These are phyloP conservation scores for Parnassius apollo DNA, from an alignment of 2,888 invertebrate species.

Conservation along the genomic window DNA sequence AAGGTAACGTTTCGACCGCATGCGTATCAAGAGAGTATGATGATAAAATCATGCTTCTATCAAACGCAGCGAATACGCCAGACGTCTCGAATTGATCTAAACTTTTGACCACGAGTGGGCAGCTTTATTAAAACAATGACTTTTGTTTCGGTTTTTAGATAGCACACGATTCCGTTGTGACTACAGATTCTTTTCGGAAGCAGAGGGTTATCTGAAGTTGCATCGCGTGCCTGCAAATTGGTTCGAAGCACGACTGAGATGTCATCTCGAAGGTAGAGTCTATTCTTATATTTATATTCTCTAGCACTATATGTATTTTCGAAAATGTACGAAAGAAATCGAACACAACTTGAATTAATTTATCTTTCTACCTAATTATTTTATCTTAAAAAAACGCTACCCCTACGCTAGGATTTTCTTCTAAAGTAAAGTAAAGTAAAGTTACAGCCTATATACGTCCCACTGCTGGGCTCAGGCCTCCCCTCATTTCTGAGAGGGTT, in stretches of 20 bases:
- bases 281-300: not conserved
- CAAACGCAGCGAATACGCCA: not conserved
- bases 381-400: no score
- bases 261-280: slow-evolving; percentile 44
- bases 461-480: no score
- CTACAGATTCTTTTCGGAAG: slow-evolving; percentile 35
- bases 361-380: no score
- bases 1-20: no score
- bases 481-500: no score
- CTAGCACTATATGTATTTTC: no score
- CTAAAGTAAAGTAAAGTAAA: no score
- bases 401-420: no score
- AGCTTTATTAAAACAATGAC: not conserved
- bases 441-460: no score
- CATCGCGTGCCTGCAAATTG: slow-evolving; percentile 43
- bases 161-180: slow-evolving; percentile 39
- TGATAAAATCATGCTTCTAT: not conserved
- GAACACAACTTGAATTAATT: no score
- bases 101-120: not conserved
- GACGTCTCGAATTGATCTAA: not conserved
- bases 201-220: slow-evolving; percentile 43
- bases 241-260: slow-evolving; percentile 45
- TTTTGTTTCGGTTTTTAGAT: slow-evolving; percentile 27
- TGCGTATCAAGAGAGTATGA: no score
- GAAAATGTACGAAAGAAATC: not conserved